Percentiles rank a stretch among this genome's conserved stretches.
Evolutionary conservation across 1,140 invertebrate species (phyloP).

Genomic region (Dysdera silvatica): DNA sequence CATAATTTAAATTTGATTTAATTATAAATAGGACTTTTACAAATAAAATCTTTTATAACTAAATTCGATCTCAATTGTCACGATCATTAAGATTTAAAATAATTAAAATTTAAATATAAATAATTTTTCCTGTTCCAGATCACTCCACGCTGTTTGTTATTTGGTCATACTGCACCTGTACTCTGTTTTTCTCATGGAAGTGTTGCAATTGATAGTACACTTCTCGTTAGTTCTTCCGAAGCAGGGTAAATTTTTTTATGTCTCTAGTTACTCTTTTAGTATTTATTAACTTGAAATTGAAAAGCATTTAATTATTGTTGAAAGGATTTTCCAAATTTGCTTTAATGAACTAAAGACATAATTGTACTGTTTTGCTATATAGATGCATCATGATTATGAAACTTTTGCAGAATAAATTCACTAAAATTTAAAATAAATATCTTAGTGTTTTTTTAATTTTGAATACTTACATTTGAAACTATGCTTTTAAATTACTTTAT

Average conservation of each 20-base stretch:
- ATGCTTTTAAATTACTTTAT: too few relatives aligned
- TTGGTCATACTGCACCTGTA: slow-evolving; percentile 89
- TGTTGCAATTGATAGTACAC: slow-evolving; percentile 66
- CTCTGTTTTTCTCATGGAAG: slow-evolving; percentile 73
- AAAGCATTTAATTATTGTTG: background rate
- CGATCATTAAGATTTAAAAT: background rate
- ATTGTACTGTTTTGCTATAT: too few relatives aligned
- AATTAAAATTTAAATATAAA: background rate
- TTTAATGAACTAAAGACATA: too few relatives aligned
- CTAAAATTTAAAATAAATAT: background rate
- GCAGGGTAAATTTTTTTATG: slow-evolving; percentile 56
- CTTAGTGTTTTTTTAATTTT: background rate
- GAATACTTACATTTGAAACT: too few relatives aligned
- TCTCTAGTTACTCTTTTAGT: background rate
- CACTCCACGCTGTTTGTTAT: slow-evolving; percentile 85
- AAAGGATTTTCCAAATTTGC: background rate
- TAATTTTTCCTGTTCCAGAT: slow-evolving; percentile 55
- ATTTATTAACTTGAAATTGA: background rate
- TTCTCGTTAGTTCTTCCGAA: slow-evolving; percentile 88
- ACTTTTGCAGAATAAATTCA: too few relatives aligned
- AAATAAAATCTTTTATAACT: slow-evolving; percentile 9
- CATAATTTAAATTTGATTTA: background rate
- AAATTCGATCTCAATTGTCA: too few relatives aligned
- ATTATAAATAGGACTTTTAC: background rate
- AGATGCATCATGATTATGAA: too few relatives aligned